These are phyloP conservation scores for Aethina tumida DNA, from an alignment of 1,140 invertebrate genomes.

Conservation along the genomic window DNA sequence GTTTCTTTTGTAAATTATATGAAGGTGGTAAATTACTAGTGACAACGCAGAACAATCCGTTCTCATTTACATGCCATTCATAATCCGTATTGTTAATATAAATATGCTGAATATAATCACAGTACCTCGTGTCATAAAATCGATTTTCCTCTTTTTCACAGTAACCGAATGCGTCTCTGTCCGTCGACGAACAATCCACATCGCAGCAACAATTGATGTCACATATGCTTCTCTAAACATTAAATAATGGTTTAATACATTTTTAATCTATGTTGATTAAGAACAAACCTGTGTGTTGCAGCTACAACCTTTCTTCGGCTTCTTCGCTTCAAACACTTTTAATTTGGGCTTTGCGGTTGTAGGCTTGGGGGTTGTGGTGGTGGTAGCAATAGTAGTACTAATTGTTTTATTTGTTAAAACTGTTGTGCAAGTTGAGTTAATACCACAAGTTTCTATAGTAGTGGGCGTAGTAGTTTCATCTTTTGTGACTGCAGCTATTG, in stretches of 20 bases:
- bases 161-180: conserved; percentile 45
- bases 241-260: too few species aligned
- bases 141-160: conserved; percentile 36
- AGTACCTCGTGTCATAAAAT: conserved; percentile 33
- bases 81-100: conserved; percentile 40
- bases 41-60: conserved; percentile 48
- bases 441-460: too few species aligned
- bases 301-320: too few species aligned
- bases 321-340: too few species aligned
- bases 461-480: neutral
- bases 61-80: conserved; percentile 31
- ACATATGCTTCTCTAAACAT: conserved; percentile 37
- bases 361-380: too few species aligned
- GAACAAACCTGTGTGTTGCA: too few species aligned
- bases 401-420: too few species aligned
- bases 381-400: too few species aligned
- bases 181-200: conserved; percentile 46
- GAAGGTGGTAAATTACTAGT: conserved; percentile 44
- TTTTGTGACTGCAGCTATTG: neutral
- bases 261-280: too few species aligned
- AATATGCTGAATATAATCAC: conserved; percentile 34
- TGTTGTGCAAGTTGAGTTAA: too few species aligned
- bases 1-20: conserved; percentile 24
- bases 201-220: conserved; percentile 73
- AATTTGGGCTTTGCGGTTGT: too few species aligned